Evolutionary conservation across 2,113 vertebrate genomes (phyloP).

Genomic region (Nannospalax galili): DNA sequence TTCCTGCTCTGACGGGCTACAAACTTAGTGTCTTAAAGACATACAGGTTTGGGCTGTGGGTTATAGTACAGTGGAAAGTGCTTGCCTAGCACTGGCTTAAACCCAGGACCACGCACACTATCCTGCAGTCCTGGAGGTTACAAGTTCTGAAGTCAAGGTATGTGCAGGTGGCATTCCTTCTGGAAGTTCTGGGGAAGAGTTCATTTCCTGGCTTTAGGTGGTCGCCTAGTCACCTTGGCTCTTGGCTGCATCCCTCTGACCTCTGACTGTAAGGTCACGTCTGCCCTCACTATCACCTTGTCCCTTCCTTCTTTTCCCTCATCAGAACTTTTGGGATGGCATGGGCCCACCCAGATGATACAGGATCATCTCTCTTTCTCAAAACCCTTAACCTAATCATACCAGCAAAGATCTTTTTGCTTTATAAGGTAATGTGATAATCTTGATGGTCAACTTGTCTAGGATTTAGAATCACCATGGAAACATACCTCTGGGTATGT

Average conservation of each 20-base stretch:
- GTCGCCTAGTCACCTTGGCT: neutral
- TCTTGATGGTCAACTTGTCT: neutral
- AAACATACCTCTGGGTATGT: neutral
- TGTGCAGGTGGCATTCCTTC: neutral
- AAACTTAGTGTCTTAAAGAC: neutral
- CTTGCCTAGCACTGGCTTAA: neutral
- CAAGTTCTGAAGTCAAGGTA: neutral
- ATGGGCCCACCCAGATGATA: neutral
- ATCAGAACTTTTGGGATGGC: neutral
- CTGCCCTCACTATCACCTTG: neutral
- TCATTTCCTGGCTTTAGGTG: neutral
- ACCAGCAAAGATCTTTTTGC: neutral
- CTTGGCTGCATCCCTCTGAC: neutral
- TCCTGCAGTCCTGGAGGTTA: neutral
- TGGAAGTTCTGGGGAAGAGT: too few relatives aligned
- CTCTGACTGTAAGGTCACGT: neutral
- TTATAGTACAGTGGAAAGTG: neutral
- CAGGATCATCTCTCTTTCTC: neutral
- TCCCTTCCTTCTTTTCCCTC: neutral
- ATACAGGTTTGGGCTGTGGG: neutral
- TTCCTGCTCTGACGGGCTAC: neutral
- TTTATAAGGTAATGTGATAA: neutral
- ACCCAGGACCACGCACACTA: neutral
- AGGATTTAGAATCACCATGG: neutral
- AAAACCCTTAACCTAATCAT: neutral